Percentiles rank a stretch among this genome's conserved stretches.
Conservation (phyloP, 2,113 vertebrate species). For the Cheirogaleus medius region DNA sequence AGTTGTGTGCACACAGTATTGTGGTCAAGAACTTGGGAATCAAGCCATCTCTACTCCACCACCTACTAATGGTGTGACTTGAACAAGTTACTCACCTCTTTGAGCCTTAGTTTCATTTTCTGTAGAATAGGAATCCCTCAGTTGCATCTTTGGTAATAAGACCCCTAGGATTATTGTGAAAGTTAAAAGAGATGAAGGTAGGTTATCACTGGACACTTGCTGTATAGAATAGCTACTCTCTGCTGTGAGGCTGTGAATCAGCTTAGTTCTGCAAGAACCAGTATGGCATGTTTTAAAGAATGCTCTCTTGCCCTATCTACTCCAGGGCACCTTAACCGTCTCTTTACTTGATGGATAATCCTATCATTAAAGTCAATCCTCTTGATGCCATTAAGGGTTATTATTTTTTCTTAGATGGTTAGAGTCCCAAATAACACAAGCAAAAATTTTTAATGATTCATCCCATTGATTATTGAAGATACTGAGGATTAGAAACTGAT, state of each 20-base stretch:
- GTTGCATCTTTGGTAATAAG: not conserved
- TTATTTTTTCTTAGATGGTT: constrained; percentile 17
- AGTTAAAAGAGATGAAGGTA: not conserved
- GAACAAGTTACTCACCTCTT: not conserved
- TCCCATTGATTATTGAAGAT: not conserved
- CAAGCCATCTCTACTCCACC: not conserved
- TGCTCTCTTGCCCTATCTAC: not conserved
- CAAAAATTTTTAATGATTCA: not conserved
- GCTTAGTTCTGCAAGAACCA: not conserved
- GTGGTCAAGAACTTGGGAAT: constrained; percentile 7
- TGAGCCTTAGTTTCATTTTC: not conserved
- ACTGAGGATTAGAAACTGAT: not conserved
- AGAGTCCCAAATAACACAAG: not conserved
- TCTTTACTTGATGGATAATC: not conserved
- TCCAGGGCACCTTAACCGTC: not conserved
- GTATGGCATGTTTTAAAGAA: not conserved
- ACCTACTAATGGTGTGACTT: not conserved
- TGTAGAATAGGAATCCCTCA: not conserved
- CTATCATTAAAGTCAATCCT: not conserved
- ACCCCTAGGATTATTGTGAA: not conserved
- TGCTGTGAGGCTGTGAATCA: not conserved
- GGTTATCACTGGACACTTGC: not conserved
- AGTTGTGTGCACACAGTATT: not conserved
- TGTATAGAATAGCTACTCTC: not conserved
- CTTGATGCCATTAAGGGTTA: not conserved